Conservation (phyloP, 1,140 invertebrate genomes). For the Bombus confusus region DNA sequence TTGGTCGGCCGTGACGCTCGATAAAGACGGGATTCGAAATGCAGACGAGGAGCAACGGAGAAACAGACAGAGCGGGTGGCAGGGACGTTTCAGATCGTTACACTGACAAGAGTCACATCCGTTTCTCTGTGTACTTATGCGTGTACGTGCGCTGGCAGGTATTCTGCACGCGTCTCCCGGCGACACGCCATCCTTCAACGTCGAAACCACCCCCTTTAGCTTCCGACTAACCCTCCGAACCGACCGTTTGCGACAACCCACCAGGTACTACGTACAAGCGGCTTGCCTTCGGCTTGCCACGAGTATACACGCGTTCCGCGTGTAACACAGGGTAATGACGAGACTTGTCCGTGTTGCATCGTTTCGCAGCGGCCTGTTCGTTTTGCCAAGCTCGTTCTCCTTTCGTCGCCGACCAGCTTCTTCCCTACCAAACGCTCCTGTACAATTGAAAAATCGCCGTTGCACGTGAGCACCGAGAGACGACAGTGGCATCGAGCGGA, state of each 20-base stretch:
- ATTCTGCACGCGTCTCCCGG: constrained; percentile 61
- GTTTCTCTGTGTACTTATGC: constrained; percentile 32
- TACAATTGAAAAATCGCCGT: not conserved
- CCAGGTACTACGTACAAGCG: constrained; percentile 36
- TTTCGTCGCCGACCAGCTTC: not conserved
- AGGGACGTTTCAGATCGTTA: constrained; percentile 17
- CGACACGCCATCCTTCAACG: constrained; percentile 66
- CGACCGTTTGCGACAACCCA: constrained; percentile 38
- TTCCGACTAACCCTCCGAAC: constrained; percentile 31
- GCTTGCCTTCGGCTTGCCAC: constrained; percentile 44
- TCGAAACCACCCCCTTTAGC: constrained; percentile 62
- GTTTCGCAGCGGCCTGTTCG: not conserved
- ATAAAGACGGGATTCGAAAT: not conserved
- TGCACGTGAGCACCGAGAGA: not conserved
- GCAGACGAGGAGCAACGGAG: not conserved
- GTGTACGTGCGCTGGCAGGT: constrained; percentile 47
- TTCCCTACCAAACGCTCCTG: not conserved
- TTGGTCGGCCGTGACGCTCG: constrained; percentile 9
- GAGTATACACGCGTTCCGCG: constrained; percentile 30
- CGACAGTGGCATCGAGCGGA: not conserved
- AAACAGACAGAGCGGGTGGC: not conserved
- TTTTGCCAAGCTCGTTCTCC: not conserved
- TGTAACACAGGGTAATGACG: constrained; percentile 41
- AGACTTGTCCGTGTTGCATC: constrained; percentile 12
- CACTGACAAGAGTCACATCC: constrained; percentile 33